Conservation (phyloP, 2,888 invertebrate species). For the Helicoverpa assulta region DNA sequence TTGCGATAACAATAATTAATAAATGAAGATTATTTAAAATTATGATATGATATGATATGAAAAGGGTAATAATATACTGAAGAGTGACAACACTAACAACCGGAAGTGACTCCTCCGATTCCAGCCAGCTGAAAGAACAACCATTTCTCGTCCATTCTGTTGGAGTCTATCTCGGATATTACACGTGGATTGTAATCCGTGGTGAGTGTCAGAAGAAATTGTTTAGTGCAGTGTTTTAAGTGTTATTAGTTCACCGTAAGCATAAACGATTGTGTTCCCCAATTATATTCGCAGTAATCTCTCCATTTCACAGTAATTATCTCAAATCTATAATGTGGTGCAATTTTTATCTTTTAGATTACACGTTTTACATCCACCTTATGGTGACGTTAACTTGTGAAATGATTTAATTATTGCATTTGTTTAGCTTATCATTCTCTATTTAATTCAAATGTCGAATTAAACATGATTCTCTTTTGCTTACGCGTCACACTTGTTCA, state of each 20-base stretch:
- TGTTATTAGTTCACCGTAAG: constrained; percentile 72
- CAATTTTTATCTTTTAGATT: constrained; percentile 41
- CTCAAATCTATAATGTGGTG: constrained; percentile 28
- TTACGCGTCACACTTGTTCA: constrained; percentile 87
- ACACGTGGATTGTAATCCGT: constrained; percentile 90
- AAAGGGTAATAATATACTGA: constrained; percentile 37
- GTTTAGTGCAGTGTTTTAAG: constrained; percentile 85
- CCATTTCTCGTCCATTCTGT: constrained; percentile 92
- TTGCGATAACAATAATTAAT: too few species aligned
- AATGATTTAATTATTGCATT: constrained; percentile 45
- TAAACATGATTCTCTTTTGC: constrained; percentile 73
- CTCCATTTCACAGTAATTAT: constrained; percentile 1
- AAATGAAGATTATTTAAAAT: constrained; percentile 14
- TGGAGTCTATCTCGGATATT: constrained; percentile 92
- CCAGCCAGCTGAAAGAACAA: constrained; percentile 85
- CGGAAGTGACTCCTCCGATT: constrained; percentile 85
- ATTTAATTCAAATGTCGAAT: constrained; percentile 69
- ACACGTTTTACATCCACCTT: constrained; percentile 49
- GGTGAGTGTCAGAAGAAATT: constrained; percentile 88
- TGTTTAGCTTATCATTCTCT: constrained; percentile 55
- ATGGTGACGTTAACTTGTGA: constrained; percentile 48
- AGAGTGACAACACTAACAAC: constrained; percentile 70
- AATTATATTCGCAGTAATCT: constrained; percentile 7
- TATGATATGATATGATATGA: too few species aligned
- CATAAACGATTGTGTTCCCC: constrained; percentile 58